Conservation (phyloP, 2,113 vertebrate species). For the Oryzias javanicus region DNA sequence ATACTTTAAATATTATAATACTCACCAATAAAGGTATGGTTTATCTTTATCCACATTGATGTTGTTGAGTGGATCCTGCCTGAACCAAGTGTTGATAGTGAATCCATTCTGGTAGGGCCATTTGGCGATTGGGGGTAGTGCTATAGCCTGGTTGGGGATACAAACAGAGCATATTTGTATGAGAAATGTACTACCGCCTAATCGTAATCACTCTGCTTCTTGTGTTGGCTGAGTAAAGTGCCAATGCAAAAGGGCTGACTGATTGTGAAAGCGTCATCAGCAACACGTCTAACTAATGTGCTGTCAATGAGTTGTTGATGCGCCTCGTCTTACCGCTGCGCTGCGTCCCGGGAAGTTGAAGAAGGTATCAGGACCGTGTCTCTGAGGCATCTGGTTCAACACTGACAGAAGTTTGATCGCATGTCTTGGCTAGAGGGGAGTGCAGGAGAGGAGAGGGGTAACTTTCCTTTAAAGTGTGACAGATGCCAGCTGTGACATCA, state of each 20-base stretch:
- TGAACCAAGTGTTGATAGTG: conserved; percentile 99
- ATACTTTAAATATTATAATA: conserved; percentile 15
- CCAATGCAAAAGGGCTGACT: conserved; percentile 16
- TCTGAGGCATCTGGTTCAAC: conserved; percentile 99
- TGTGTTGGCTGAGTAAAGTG: conserved; percentile 2
- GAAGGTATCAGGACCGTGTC: conserved; percentile 99
- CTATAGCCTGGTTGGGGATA: conserved; percentile 84
- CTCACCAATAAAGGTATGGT: conserved; percentile 99
- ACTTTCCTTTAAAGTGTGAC: conserved; percentile 22
- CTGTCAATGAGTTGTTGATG: conserved; percentile 5
- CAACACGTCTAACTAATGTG: not conserved
- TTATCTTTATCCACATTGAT: conserved; percentile 99
- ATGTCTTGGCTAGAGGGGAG: conserved; percentile 85
- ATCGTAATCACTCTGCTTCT: conserved; percentile 8
- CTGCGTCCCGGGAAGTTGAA: conserved; percentile 99
- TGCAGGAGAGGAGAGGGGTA: not conserved
- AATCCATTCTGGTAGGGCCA: conserved; percentile 99
- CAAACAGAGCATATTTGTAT: conserved; percentile 1
- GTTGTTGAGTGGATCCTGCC: conserved; percentile 98
- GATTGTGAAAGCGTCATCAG: not conserved
- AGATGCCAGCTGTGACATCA: conserved; percentile 49
- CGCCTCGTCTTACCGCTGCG: conserved; percentile 87
- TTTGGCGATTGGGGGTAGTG: conserved; percentile 98
- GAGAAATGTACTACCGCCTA: conserved; percentile 2
- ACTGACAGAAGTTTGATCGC: conserved; percentile 97